These are phyloP conservation scores for Zaprionus camerounensis DNA, from an alignment of 1,140 invertebrate genomes.

Conservation along the genomic window DNA sequence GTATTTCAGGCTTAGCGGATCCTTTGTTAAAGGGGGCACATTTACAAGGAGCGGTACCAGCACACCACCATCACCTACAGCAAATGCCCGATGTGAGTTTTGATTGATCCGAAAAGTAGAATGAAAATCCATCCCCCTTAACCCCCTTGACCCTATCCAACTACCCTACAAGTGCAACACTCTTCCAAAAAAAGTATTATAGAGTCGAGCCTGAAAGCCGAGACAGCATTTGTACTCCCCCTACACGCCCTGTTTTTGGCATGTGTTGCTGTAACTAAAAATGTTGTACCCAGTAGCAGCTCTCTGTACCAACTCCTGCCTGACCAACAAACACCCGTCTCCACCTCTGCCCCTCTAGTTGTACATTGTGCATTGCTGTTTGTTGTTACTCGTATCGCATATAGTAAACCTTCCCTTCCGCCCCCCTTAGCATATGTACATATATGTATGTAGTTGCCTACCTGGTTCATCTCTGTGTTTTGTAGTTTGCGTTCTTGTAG, in stretches of 20 bases:
- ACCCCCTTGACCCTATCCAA: conserved; percentile 9
- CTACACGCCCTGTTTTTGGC: conserved; percentile 16
- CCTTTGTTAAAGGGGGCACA: conserved; percentile 91
- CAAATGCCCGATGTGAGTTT: conserved; percentile 85
- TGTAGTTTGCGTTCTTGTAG: conserved; percentile 57
- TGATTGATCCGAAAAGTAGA: conserved; percentile 61
- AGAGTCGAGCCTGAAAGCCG: conserved; percentile 21
- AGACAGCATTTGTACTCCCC: conserved; percentile 43
- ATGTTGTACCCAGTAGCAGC: conserved; percentile 26
- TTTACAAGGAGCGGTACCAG: conserved; percentile 91
- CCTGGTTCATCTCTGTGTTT: conserved; percentile 37
- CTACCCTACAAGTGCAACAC: conserved; percentile 1
- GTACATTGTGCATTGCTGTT: conserved; percentile 59
- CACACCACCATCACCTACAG: conserved; percentile 90
- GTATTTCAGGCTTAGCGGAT: conserved; percentile 88
- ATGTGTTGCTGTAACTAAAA: conserved; percentile 43
- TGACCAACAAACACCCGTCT: background rate
- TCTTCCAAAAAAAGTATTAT: conserved; percentile 9
- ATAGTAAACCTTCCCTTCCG: conserved; percentile 15
- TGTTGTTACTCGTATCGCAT: conserved; percentile 48
- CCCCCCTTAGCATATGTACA: conserved; percentile 11
- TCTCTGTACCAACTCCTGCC: conserved; percentile 6
- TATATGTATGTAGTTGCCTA: conserved; percentile 21
- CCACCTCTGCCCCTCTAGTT: conserved; percentile 38
- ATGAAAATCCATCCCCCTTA: conserved; percentile 28